Evolutionary conservation across 1,140 invertebrate species (phyloP), one percentile per base, ranked within the genome.

Genomic region (Lepidostoma basale): DNA sequence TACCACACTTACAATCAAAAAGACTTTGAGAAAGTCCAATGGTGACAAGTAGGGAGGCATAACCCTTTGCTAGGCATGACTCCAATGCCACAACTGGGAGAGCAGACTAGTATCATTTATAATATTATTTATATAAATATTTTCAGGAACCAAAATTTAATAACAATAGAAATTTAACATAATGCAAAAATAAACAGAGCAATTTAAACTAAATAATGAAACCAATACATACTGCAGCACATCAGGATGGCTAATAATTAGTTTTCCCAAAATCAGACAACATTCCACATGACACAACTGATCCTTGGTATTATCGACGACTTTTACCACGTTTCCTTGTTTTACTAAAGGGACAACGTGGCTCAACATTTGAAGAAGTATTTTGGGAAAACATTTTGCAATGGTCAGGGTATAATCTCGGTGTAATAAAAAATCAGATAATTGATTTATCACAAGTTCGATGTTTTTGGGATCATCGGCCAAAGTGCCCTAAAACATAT

Each of bases 171-270:
- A 42, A 9, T 6, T 14, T 6, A 14, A 9, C 5, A 14, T 9
- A 3, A 9, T 3, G 14, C 18, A 14, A 22, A 49, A 8, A 23
- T 49, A 5, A 23, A 12, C 6, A 23, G 1, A 49, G 25, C 5
- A 23, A 49, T 49, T 1, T 10, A 1, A 14, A 49, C 2, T 1
- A 49, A 49, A 10, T 2, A 42, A 42, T 3, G 14, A 14, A 9
- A 14, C 52, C 65, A 14, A 63, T 30, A 81, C 81, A 78, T 82
- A 86, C 84, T 82, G 78, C 56, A 86, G 64, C 22, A 86, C 76
- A 77, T 87, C 85, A 58, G 80, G 82, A 63, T 83, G 79, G 54
- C 79, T 76, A 68, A 76, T 14, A 49, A 85, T 63, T 4, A 85
- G 56, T 68, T 83, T 81, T 67, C 81, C 79, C 8, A 86, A 70